Base-by-base conservation (phyloP, 2,113 vertebrate species). In the Austrofundulus limnaeus region DNA sequence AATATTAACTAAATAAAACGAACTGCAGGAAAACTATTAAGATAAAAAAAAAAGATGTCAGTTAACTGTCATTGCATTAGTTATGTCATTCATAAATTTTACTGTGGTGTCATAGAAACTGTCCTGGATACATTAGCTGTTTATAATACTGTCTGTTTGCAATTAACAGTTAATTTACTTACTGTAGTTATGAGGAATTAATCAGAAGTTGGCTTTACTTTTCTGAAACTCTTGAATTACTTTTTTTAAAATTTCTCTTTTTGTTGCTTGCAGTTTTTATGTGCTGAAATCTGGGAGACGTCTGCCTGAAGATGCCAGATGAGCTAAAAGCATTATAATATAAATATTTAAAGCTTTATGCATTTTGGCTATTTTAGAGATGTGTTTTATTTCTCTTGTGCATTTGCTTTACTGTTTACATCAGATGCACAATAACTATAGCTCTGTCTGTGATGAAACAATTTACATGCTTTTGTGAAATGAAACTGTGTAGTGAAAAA, bases 241-340 rank as follows among this genome's bases (percentile, higher is more conserved):
- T 17, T 42, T 38, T 50, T 42, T 34, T 14, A 31, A 57, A 58
- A 28, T 41, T 34, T 66, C 37, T 7, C n/a, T 47, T 46, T 19
- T 48, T 41, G 17, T 19, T 42, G 52, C 42, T 59, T 59, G 38
- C 47, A 59, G 39, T 28, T 64, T 72, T 64, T 17, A 48, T 61
- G 42, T 37, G 37, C 11, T 8, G 42, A 56, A 46, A 20, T 20
- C 23, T 24, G 56, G 53, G 28, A 46, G 51, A 9, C 51, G 28
- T 48, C 11, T 38, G 31, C 23, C 11, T 20, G 17, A 46, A 21
- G 25, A 15, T 72, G 17, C 45, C 20, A 24, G 39, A 51, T 4
- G 9, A 5, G 24, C 1, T 39, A 37, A 57, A 57, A 58, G 37
- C 39, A 31, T 28, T 37, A 10, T 15, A 15, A 56, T 21, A 53